These are phyloP conservation scores for Pinna nobilis DNA, from an alignment of 1,140 invertebrate genomes.

Conservation along the genomic window DNA sequence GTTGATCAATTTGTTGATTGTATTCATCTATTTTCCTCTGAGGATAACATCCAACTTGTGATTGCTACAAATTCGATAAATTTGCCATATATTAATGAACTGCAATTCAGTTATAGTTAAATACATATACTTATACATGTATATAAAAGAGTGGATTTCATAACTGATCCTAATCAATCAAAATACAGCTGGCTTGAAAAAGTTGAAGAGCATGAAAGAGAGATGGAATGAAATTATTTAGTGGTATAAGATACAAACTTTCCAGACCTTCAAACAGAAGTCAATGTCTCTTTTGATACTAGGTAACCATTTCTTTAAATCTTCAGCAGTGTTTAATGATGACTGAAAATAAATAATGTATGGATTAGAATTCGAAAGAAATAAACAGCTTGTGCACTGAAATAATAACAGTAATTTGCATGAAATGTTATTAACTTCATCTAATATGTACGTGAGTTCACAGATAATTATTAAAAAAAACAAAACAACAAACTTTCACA, in stretches of 20 bases:
- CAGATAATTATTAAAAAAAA: too few relatives aligned
- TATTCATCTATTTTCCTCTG: constrained; percentile 61
- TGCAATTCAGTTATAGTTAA: too few relatives aligned
- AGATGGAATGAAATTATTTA: not conserved
- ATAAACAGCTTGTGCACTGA: not conserved
- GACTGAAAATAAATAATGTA: constrained; percentile 46
- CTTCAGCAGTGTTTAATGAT: constrained; percentile 53
- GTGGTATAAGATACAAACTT: not conserved
- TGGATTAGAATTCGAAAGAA: too few relatives aligned
- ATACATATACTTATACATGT: too few relatives aligned
- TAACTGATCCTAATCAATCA: too few relatives aligned
- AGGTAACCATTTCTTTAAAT: constrained; percentile 69
- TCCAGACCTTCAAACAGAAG: constrained; percentile 63
- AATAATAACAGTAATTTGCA: not conserved
- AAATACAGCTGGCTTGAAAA: too few relatives aligned
- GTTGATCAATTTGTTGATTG: constrained; percentile 47
- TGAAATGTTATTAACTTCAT: not conserved
- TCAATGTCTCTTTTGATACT: constrained; percentile 68
- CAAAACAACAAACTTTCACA: too few relatives aligned
- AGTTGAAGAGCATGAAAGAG: not conserved
- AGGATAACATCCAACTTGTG: constrained; percentile 67
- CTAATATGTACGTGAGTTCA: not conserved
- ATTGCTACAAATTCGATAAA: constrained; percentile 56
- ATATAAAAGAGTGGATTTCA: too few relatives aligned
- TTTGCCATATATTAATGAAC: too few relatives aligned